phyloP scores from a whole-genome alignment of 2,888 invertebrate genomes.

The Pheosia tremula region DNA sequence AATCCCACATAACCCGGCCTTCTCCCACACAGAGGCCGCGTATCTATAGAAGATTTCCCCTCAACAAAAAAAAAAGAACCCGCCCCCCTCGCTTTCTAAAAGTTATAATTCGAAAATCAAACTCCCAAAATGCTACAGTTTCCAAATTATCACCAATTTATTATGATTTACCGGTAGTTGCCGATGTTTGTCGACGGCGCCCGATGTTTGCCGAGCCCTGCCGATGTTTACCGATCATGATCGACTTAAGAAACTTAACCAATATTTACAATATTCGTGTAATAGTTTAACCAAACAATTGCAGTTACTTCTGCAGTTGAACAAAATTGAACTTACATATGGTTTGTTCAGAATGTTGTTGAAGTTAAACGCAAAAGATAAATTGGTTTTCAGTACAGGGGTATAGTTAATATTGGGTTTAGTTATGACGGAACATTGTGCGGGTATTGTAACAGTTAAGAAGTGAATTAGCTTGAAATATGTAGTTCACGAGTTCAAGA shows the following conservation, averaged over 20 bases:
- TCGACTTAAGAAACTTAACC: slow-evolving; percentile 41
- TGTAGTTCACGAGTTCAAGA: slow-evolving; percentile 33
- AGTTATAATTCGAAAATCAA: slow-evolving; percentile 33
- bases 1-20: too few relatives aligned
- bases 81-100: too few relatives aligned
- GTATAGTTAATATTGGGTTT: slow-evolving; percentile 33
- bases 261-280: slow-evolving; percentile 43
- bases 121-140: slow-evolving; percentile 40
- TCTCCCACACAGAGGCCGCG: too few relatives aligned
- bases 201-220: slow-evolving; percentile 30
- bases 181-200: slow-evolving; percentile 33
- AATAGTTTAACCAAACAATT: slow-evolving; percentile 19
- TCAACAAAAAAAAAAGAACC: too few relatives aligned
- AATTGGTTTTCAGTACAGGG: slow-evolving; percentile 22
- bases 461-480: slow-evolving; percentile 32
- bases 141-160: slow-evolving; percentile 47
- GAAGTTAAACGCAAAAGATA: slow-evolving; percentile 9
- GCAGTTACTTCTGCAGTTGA: background rate
- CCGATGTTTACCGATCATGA: slow-evolving; percentile 50
- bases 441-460: slow-evolving; percentile 34
- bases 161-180: slow-evolving; percentile 32
- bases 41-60: too few relatives aligned
- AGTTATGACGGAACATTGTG: slow-evolving; percentile 39
- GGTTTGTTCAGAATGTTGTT: slow-evolving; percentile 1
- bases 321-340: background rate